These are phyloP conservation scores for Xestoiulus laeticollis DNA, from an alignment of 2,888 invertebrate genomes.

Conservation along the genomic window DNA sequence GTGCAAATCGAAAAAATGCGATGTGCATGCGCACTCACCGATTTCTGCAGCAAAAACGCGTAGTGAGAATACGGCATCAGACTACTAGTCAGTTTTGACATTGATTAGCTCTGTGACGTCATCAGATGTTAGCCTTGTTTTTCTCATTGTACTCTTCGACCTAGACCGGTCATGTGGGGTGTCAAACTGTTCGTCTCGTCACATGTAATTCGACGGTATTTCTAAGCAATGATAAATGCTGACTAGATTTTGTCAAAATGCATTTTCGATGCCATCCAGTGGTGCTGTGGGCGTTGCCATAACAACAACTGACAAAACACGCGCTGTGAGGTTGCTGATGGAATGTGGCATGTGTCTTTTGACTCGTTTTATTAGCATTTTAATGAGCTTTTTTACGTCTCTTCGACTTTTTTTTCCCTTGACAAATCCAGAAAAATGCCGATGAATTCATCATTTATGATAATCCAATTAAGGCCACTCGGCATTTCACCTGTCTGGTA, in stretches of 20 bases:
- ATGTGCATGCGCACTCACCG: too few relatives aligned
- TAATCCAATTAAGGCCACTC: neutral
- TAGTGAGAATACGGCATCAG: too few relatives aligned
- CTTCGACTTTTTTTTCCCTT: neutral
- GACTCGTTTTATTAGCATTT: constrained; percentile 26
- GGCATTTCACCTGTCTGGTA: neutral
- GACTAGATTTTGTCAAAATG: neutral
- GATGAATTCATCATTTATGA: constrained; percentile 18
- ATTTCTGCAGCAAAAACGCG: too few relatives aligned
- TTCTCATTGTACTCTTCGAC: neutral
- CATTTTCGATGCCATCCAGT: neutral
- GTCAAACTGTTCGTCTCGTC: neutral
- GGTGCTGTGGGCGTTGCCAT: neutral
- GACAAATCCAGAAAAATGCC: neutral
- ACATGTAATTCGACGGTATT: neutral
- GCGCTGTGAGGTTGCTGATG: neutral
- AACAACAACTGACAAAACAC: neutral
- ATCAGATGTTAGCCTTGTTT: neutral
- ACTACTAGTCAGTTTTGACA: neutral
- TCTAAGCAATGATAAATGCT: neutral
- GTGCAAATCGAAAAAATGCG: too few relatives aligned
- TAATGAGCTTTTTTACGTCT: constrained; percentile 8
- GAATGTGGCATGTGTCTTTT: neutral
- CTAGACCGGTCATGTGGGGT: neutral
- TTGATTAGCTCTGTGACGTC: neutral